phyloP scores from a whole-genome alignment of 2,888 invertebrate species.

The Pammene fasciana region DNA sequence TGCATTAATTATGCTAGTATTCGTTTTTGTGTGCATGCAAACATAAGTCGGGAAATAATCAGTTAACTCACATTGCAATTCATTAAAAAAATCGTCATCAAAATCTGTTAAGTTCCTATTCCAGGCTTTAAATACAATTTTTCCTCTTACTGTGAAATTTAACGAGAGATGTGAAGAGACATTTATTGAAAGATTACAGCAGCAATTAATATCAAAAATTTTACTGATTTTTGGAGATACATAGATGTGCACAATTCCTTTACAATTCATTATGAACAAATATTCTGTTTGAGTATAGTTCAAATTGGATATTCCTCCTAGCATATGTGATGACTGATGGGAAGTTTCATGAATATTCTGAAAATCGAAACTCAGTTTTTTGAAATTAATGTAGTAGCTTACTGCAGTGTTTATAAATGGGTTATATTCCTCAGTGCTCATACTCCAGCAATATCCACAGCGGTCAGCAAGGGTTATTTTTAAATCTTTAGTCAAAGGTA shows the following conservation, averaged over 20 bases:
- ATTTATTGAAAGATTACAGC: slow-evolving; percentile 50
- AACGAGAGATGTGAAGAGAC: slow-evolving; percentile 48
- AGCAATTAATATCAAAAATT: slow-evolving; percentile 47
- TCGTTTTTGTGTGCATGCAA: slow-evolving; percentile 51
- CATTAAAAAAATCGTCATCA: slow-evolving; percentile 50
- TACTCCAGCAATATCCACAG: slow-evolving; percentile 49
- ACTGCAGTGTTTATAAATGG: slow-evolving; percentile 27
- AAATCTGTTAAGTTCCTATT: slow-evolving; percentile 51
- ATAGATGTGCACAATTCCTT: slow-evolving; percentile 52
- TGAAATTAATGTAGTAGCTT: slow-evolving; percentile 43
- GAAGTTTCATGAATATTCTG: slow-evolving; percentile 53
- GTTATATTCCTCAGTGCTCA: slow-evolving; percentile 39
- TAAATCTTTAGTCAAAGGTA: slow-evolving; percentile 48
- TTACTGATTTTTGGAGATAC: slow-evolving; percentile 52
- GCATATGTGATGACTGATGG: slow-evolving; percentile 22
- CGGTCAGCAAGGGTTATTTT: slow-evolving; percentile 55
- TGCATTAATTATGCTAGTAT: slow-evolving; percentile 50
- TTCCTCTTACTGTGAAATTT: slow-evolving; percentile 54
- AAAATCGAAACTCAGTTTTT: slow-evolving; percentile 49
- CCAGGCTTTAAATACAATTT: slow-evolving; percentile 60
- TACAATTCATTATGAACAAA: slow-evolving; percentile 56
- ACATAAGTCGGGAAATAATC: slow-evolving; percentile 57
- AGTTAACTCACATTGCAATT: slow-evolving; percentile 49
- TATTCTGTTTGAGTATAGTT: slow-evolving; percentile 55
- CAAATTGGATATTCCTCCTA: slow-evolving; percentile 52